These are phyloP conservation scores for Gadopsis marmoratus DNA, from an alignment of 2,797 vertebrate genomes.

Conservation along the genomic window DNA sequence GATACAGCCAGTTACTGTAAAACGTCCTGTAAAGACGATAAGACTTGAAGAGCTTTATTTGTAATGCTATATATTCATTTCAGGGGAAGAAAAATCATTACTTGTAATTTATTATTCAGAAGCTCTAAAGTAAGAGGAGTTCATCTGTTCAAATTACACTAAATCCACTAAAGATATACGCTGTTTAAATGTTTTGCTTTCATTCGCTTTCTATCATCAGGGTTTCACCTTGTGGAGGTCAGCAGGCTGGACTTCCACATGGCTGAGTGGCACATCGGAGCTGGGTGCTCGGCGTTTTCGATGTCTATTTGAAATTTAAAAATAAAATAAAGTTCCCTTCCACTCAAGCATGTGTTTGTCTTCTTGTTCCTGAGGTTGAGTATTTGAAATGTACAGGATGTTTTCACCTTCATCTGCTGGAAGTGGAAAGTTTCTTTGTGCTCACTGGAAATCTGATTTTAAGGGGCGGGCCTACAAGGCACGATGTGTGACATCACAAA, in stretches of 20 bases:
- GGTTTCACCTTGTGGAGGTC: conserved; percentile 1
- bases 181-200: conserved; percentile 20
- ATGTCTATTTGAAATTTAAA: background rate
- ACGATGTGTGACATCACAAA: no score
- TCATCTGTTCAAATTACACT: conserved; percentile 46
- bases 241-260: background rate
- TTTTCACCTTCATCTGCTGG: no score
- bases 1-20: conserved; percentile 43
- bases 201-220: background rate
- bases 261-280: background rate
- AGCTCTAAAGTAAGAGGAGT: conserved; percentile 28
- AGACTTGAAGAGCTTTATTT: conserved; percentile 19
- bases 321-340: no score
- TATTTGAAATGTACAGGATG: no score
- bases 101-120: conserved; percentile 46
- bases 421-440: no score
- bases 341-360: no score
- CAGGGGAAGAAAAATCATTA: conserved; percentile 51
- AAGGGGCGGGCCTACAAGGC: no score
- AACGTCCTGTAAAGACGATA: conserved; percentile 11
- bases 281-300: background rate
- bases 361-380: no score
- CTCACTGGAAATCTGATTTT: no score
- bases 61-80: conserved; percentile 51
- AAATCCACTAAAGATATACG: background rate